Percentiles rank a stretch among this genome's conserved stretches.
phyloP scores from a whole-genome alignment of 2,888 invertebrate species.

The Pycnomerus fuliginosus region DNA sequence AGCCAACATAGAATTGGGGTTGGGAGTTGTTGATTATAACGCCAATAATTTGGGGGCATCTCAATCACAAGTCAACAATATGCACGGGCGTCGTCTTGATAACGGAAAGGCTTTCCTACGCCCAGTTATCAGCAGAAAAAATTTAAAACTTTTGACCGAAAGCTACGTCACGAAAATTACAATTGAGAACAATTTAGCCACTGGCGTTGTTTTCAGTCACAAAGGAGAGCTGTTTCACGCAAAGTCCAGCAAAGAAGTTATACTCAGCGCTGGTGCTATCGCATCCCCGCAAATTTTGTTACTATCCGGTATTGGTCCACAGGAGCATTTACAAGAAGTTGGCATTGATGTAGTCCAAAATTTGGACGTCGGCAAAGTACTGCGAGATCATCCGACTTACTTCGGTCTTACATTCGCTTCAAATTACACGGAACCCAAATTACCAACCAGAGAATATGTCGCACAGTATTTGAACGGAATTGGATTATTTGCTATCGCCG shows the following conservation, averaged over 20 bases:
- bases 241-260: constrained; percentile 68
- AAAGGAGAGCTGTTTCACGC: constrained; percentile 43
- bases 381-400: constrained; percentile 8
- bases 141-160: constrained; percentile 68
- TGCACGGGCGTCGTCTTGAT: constrained; percentile 71
- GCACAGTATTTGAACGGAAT: constrained; percentile 26
- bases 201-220: neutral
- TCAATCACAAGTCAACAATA: constrained; percentile 65
- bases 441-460: constrained; percentile 11
- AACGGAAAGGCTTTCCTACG: constrained; percentile 73
- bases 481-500: constrained; percentile 26
- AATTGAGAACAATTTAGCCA: neutral
- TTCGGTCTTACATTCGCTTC: constrained; percentile 5
- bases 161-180: constrained; percentile 56
- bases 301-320: constrained; percentile 77
- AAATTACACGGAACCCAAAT: constrained; percentile 8
- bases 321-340: constrained; percentile 54
- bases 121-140: constrained; percentile 62
- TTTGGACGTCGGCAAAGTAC: constrained; percentile 5
- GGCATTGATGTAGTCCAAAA: constrained; percentile 5
- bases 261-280: constrained; percentile 75
- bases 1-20: constrained; percentile 67
- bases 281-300: constrained; percentile 80
- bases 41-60: constrained; percentile 65
- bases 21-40: constrained; percentile 69